Evolutionary conservation across 2,888 invertebrate genomes (phyloP), one percentile per base, ranked within the genome.

Genomic region (Lycaena phlaeas): DNA sequence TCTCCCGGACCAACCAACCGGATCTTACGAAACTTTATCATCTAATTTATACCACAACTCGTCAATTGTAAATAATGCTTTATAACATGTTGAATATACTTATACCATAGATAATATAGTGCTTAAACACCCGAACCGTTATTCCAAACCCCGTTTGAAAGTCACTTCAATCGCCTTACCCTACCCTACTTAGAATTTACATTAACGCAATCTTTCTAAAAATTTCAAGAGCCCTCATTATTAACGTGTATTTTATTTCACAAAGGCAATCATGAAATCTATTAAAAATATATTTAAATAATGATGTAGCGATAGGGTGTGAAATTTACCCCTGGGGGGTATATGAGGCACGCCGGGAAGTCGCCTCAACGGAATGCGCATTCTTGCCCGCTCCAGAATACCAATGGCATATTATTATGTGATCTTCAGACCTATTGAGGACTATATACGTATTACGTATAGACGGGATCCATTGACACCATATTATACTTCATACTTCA

Each of bases 401-500:
- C 82, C 82, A 68, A 73, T 68, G 73, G 62, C 70, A 66, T 77
- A 76, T 79, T 79, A 81, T 79, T 77, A 77, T 82, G 79, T 74
- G 75, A 79, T 74, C 69, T 69, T 61, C 61, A 53, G 61, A 64
- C 57, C 64, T 61, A 72, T 72, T 75, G 73, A 65, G 70, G 65
- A 57, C 67, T 70, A 70, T 68, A 72, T 60, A 64, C 55, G 53
- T 53, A 59, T 56, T 60, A 64, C 55, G 53, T 53, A 59, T 56
- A 52, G 57, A 50, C 49, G 53, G 57, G 55, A 62, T 55, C 59
- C 65, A 69, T 68, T 69, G 65, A 72, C 63, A 60, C 71, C 71
- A 68, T 61, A 66, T 65, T 67, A 34, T 25, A 43, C 59, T 74
- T 63, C 59, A 49, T 57, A 65, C 50, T 59, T 65, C 53, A 57